Base-by-base conservation (phyloP, 2,797 vertebrate species). In the Remorina albescens region DNA sequence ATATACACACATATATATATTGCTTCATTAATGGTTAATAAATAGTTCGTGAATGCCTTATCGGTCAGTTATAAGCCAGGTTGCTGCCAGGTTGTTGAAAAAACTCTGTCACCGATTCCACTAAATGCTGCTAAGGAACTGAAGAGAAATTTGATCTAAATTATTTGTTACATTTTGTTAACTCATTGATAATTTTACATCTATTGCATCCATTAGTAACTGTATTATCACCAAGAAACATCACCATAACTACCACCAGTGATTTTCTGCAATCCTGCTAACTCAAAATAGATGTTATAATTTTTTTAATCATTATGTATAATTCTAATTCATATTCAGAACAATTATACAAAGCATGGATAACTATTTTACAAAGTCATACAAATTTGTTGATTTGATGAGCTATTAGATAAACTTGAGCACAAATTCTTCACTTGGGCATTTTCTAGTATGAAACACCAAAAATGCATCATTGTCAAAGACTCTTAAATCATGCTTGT, bases 31-130 rank as follows among this genome's bases (percentile, higher is more conserved):
- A 34, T 47, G 5, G 28, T 49, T 49, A 21, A 66, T 26, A 13
- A 37, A 34, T 50, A 1, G 71, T 47, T n/a, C 3, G 39, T 9
- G 18, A 26, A 16, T 10, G 11, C 6, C 60, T 53, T 23, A 64
- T 55, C 32, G 3, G 71, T 30, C 10, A 67, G 10, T 21, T 63
- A 1, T 19, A 49, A 6, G 3, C 0, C 9, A 28, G 34, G 68
- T 37, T 26, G 6, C 26, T 34, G 5, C 26, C 53, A 75, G 49
- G 74, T 59, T 70, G 49, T 47, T 15, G 21, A 8, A 37, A 63
- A 41, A 30, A 18, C 8, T 42, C 49, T 77, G 32, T 47, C n/a
- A 59, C 8, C 21, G 37, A 32, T 42, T 47, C 19, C n/a, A 47
- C 44, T 36, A 32, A 8, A 11, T n/a, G 2, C 19, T 49, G 13